These are phyloP conservation scores for Dendropsophus ebraccatus DNA, from an alignment of 2,113 vertebrate genomes.

Conservation along the genomic window DNA sequence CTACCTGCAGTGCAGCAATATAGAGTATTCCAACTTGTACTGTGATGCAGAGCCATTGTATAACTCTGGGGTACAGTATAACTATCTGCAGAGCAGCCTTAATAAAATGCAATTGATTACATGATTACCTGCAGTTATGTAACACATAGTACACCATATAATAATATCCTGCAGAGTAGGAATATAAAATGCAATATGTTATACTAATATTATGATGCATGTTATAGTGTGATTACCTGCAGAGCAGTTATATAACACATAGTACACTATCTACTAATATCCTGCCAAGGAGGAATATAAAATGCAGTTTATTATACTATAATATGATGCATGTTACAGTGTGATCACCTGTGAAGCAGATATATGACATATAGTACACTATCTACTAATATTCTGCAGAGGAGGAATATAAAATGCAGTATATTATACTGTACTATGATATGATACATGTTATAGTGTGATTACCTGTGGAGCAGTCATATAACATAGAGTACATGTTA, in stretches of 20 bases:
- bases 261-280: neutral
- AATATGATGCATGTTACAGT: neutral
- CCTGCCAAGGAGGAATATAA: neutral
- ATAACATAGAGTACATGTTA: neutral
- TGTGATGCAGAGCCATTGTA: neutral
- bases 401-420: neutral
- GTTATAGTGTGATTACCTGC: neutral
- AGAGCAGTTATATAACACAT: neutral
- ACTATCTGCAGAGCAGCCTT: neutral
- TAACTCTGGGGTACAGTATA: neutral
- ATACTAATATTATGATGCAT: neutral
- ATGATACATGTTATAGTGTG: neutral
- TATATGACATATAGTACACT: neutral
- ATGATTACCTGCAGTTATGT: neutral
- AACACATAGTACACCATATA: neutral
- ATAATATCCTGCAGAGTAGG: too few species aligned
- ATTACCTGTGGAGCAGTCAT: neutral
- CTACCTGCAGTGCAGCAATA: neutral
- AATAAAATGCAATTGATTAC: too few species aligned
- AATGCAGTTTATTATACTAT: neutral
- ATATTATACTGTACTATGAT: neutral
- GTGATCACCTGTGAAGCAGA: neutral
- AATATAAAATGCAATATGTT: too few species aligned
- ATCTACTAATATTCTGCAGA: neutral
- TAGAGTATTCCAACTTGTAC: neutral